Base-by-base conservation (phyloP, 2,888 invertebrate genomes). In the Thymelicus acteon region DNA sequence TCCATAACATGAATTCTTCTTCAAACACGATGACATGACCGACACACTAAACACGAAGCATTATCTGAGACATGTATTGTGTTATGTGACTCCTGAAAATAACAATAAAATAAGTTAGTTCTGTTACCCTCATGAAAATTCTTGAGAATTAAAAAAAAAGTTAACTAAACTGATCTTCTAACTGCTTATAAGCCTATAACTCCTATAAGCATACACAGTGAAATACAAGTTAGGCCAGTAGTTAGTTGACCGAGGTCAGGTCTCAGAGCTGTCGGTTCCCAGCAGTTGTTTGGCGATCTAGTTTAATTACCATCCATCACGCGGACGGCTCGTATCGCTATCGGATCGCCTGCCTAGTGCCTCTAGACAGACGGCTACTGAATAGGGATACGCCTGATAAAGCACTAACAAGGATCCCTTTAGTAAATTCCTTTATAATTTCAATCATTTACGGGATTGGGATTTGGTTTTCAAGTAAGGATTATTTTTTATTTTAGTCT, bases 251-350 rank as follows among this genome's bases (percentile, higher is more conserved):
- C 74, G 73, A 72, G 75, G 75, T 79, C 77, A 79, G 54, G 62
- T 66, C 62, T 48, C 61, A 62, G 64, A 61, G 62, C 63, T 57
- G 58, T 39, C 66, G 76, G 73, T 79, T 78, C 77, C 76, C 78
- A 78, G 65, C 77, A 76, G 75, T 76, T 74, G 78, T 75, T 73
- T 72, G 77, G 74, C 76, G 79, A 78, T 80, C 82, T 78, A 80
- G 78, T 85, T 86, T 88, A 87, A 88, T 89, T 88, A 89, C 88
- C 81, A 89, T 90, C 89, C 85, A 77, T 77, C 76, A 70, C 67
- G 64, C 65, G 75, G 78, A 77, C 80, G 72, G 81, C 73, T 78
- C 77, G 80, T 85, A 86, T 86, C 87, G 81, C 71, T 82, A 12
- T 57, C 80, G 76, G 67, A 80, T 82, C 80, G 75, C 71, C 60